These are phyloP conservation scores for Itoplectis maculator DNA, from an alignment of 2,888 invertebrate genomes.

Conservation along the genomic window DNA sequence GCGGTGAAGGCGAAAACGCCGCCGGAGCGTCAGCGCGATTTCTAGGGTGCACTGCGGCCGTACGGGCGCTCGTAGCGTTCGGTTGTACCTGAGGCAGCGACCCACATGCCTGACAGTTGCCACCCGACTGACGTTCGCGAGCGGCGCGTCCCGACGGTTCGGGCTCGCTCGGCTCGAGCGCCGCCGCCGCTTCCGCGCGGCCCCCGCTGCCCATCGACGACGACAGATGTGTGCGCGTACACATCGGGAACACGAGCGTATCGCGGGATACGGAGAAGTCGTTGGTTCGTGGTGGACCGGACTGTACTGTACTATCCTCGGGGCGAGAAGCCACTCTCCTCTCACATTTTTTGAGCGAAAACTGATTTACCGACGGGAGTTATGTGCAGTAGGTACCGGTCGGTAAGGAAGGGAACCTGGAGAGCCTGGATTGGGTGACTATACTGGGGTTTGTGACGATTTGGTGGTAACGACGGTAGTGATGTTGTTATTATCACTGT, in stretches of 20 bases:
- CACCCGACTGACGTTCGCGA: constrained; percentile 81
- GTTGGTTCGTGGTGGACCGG: background rate
- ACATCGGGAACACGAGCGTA: background rate
- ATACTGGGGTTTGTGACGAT: too few species aligned
- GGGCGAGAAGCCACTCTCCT: too few species aligned
- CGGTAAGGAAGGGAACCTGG: too few species aligned
- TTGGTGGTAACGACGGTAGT: background rate
- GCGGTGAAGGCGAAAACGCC: constrained; percentile 61
- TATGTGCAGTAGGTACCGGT: too few species aligned
- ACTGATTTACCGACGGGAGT: too few species aligned
- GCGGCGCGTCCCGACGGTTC: constrained; percentile 63
- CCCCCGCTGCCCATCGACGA: background rate
- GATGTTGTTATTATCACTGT: too few species aligned
- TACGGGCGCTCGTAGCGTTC: constrained; percentile 62
- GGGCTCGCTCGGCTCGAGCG: constrained; percentile 56
- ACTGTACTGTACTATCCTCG: background rate
- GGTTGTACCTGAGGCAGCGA: constrained; percentile 56
- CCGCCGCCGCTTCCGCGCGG: background rate
- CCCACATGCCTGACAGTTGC: constrained; percentile 80
- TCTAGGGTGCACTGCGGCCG: constrained; percentile 52
- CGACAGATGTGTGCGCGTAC: background rate
- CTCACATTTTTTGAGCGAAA: too few species aligned
- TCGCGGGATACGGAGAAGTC: background rate
- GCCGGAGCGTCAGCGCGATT: constrained; percentile 52
- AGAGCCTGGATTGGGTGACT: too few species aligned